Base-by-base conservation (phyloP, 2,113 vertebrate species). In the Bubalus kerabau region DNA sequence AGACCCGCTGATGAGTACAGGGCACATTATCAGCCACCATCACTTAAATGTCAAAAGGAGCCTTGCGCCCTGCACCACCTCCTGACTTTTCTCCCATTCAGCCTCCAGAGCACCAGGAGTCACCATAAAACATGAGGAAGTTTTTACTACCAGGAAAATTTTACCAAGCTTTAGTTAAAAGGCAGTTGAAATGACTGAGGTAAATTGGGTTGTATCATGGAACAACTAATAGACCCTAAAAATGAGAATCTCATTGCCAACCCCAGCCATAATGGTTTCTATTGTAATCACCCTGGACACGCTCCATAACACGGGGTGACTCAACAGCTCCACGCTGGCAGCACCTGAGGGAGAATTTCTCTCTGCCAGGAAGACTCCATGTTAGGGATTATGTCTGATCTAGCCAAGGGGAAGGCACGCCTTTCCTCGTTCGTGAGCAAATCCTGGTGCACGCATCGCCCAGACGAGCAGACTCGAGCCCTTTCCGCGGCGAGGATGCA, bases 341-440 rank as follows among this genome's bases (percentile, higher is more conserved):
- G 86, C 28, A 87, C 67, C 81, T 92, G 57, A 94, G 95, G 67
- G 93, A 98, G 62, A 46, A 23, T 30, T 81, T 26, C 11, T 0
- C 0, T 93, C 96, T 97, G 78, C 93, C 78, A 96, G 78, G 84
- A 97, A 90, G 76, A 15, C 76, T 76, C 52, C 87, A 21, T n/a
- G 94, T 83, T 90, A 91, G 97, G 97, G 87, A 54, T 74, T 78
- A 83, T 2, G n/a, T 71, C 85, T 93, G 93, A 80, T 91, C 87
- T 83, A 95, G 97, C 86, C 78, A 90, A 89, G 2, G 2, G 14
- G 82, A 91, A 95, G 98, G 88, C 15, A 43, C 32, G 86, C 12
- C 46, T 88, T 90, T 94, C 81, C 90, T 97, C 94, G 19, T 94
- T 94, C 52, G 80, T 40, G 78, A 95, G 90, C 80, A 93, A 97